These are phyloP conservation scores for Cheilosia vernalis DNA, from an alignment of 2,888 invertebrate genomes.

Conservation along the genomic window DNA sequence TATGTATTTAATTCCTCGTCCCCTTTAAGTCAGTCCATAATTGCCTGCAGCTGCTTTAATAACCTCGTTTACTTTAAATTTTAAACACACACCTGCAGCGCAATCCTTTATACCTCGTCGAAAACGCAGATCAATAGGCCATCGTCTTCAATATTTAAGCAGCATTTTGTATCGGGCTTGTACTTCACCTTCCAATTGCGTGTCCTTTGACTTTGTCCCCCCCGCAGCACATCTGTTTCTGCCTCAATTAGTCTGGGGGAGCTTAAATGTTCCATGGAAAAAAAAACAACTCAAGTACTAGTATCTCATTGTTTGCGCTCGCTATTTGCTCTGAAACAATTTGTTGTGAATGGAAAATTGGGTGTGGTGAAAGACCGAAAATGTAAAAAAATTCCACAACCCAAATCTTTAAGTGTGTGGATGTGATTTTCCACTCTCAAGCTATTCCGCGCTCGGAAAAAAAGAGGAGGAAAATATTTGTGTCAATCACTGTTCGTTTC, in stretches of 20 bases:
- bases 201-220: too few relatives aligned
- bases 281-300: not conserved
- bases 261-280: conserved; percentile 19
- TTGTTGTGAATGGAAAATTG: conserved; percentile 47
- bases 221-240: conserved; percentile 9
- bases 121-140: too few relatives aligned
- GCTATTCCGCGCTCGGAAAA: not conserved
- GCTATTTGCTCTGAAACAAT: conserved; percentile 39
- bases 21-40: too few relatives aligned
- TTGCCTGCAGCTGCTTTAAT: too few relatives aligned
- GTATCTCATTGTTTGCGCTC: conserved; percentile 37
- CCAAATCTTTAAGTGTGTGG: not conserved
- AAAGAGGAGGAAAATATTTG: not conserved
- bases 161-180: too few relatives aligned
- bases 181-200: too few relatives aligned
- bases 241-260: conserved; percentile 19
- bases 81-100: too few relatives aligned
- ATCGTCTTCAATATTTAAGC: too few relatives aligned
- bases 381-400: conserved; percentile 1
- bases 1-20: too few relatives aligned
- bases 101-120: too few relatives aligned
- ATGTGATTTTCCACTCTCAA: conserved; percentile 27
- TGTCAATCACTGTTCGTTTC: conserved; percentile 51
- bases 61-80: too few relatives aligned
- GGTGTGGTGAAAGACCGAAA: not conserved